Base-by-base conservation (phyloP, 1,140 invertebrate species). In the Berghia stephanieae region DNA sequence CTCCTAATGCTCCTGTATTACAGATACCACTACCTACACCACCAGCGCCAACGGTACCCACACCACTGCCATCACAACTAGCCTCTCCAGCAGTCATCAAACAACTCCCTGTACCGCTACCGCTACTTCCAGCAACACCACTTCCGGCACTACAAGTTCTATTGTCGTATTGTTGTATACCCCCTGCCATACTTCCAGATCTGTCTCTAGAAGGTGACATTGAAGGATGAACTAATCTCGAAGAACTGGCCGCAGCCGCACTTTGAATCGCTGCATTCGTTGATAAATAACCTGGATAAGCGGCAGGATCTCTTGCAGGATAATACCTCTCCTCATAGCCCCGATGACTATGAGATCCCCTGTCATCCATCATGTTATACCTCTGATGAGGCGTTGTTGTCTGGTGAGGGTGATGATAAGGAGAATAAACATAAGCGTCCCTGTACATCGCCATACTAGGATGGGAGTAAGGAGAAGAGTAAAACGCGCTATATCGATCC, bases 401-500 rank as follows among this genome's bases (percentile, higher is more conserved):
- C 57, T 13, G 80, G 36, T 13, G 74, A 72, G 38, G 78, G 73
- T 31, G 74, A 57, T 60, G 73, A 43, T 75, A 75, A 10, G 73
- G 73, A 42, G 82, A 81, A 76, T 84, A 84, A 2, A 84, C 80
- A 78, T 81, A 84, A 16, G 81, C 79, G 68, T 82, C 81, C 60
- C 79, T 77, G 79, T 78, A 82, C 77, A 74, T 80, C 46, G 77
- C 76, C 80, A 79, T 82, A 60, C 79, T 57, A 42, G 83, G 77
- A 78, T 83, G 78, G 36, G 83, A 49, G 77, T 82, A 83, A 34
- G 85, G 78, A 27, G 81, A 77, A 60, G 82, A 68, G 73, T 85
- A 83, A 52, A 91, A 90, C 8, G 81, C 80, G 71, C 80, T 86
- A 49, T 87, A 87, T 1, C 83, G 78, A 49, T 83, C 82, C 34